Evolutionary conservation across 1,140 invertebrate genomes (phyloP).

Genomic region (Drosophila watanabei): DNA sequence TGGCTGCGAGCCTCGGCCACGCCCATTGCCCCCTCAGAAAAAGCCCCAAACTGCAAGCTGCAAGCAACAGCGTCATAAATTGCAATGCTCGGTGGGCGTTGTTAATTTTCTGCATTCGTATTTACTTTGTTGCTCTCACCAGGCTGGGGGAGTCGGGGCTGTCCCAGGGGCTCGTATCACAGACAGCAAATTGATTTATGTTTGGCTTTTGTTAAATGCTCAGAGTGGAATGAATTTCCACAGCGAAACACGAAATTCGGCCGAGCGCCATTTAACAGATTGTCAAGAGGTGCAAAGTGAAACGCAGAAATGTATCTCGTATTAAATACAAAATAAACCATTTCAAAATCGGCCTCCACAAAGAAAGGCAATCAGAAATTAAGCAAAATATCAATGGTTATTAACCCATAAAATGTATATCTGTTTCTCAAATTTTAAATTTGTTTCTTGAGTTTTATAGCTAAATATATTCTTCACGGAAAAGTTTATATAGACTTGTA

Average conservation of each 20-base stretch:
- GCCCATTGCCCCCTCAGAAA: conserved; percentile 46
- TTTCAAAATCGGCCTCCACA: conserved; percentile 16
- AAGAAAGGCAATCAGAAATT: conserved; percentile 22
- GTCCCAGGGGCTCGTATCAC: conserved; percentile 27
- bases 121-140: conserved; percentile 73
- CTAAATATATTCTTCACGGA: not conserved
- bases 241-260: conserved; percentile 50
- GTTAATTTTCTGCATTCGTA: conserved; percentile 79
- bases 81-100: conserved; percentile 74
- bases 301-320: conserved; percentile 6
- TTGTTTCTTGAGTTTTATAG: not conserved
- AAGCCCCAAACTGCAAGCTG: conserved; percentile 46
- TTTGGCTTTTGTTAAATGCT: conserved; percentile 77
- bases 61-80: conserved; percentile 71
- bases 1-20: conserved; percentile 58
- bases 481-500: not conserved
- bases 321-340: conserved; percentile 5
- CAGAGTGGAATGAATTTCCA: conserved; percentile 68
- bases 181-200: conserved; percentile 82
- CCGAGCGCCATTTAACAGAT: conserved; percentile 59
- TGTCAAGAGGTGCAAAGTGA: conserved; percentile 48
- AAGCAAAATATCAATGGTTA: conserved; percentile 17
- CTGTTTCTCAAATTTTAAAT: not conserved
- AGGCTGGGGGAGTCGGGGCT: not conserved
- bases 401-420: conserved; percentile 7